Base-by-base conservation (phyloP, 2,113 vertebrate genomes). In the Chaetorhynchus papuensis region DNA sequence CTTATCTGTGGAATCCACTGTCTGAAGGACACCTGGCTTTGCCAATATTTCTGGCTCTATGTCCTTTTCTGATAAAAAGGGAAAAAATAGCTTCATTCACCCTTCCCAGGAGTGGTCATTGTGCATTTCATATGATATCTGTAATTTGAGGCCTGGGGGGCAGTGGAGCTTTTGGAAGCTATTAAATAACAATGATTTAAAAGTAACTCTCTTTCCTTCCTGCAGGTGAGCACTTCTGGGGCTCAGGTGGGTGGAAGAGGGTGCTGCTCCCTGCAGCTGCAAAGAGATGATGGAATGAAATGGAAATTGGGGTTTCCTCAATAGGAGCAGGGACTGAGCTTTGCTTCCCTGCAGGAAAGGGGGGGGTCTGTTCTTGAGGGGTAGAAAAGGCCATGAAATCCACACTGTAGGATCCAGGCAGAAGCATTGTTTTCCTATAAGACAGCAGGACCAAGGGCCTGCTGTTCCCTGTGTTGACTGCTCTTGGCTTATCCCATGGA, bases 201-300 rank as follows among this genome's bases (percentile, higher is more conserved):
- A 82, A 65, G 30, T 31, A n/a, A n/a, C 31, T n/a, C 30, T 0
- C 0, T 81, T 47, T 59, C 85, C 30, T 61, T 75, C 54, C 64
- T 0, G 0, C 12, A 35, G 41, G 31, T 27, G 50, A 26, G 52
- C 8, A 2, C 33, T 69, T 31, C 16, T 0, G 10, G 56, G 41
- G n/a, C 61, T 76, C 0, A 4, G 72, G 77, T 37, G 13, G 28
- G 22, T 39, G 31, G 31, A 87, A 31, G 30, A 72, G 27, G 37
- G 30, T 0, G 0, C 54, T 2, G 8, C 41, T 68, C n/a, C 37
- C 82, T 30, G 45, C 0, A 20, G 33, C 59, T 87, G 47, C 1
- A 1, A 37, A 61, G 30, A 50, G 60, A 35, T 0, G 1, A 60
- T 47, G 30, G 50, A 47, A 35, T 14, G 13, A 33, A 59, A 41